These are phyloP conservation scores for Adineta ricciae DNA, from an alignment of 2,888 invertebrate species.

Conservation along the genomic window DNA sequence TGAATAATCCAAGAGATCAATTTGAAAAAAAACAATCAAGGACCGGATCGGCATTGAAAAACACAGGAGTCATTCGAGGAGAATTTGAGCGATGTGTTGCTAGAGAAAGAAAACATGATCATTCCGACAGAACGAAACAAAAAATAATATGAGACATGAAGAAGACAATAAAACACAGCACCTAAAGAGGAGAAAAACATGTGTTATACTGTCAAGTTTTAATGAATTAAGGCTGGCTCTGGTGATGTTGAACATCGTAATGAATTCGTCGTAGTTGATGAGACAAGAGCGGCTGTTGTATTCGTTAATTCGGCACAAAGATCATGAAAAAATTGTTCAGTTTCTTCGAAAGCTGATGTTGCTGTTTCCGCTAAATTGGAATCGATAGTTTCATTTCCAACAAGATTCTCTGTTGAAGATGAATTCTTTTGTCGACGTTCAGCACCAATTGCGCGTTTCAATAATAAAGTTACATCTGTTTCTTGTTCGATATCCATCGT, in stretches of 20 bases:
- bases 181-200: background rate
- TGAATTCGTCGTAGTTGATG: background rate
- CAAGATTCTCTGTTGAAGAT: background rate
- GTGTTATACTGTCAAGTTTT: background rate
- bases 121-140: background rate
- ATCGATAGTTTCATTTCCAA: background rate
- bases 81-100: background rate
- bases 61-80: background rate
- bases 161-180: background rate
- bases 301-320: background rate
- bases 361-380: background rate
- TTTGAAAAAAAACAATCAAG: background rate
- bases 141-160: background rate
- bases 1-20: background rate
- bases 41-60: background rate
- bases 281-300: background rate
- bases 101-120: background rate
- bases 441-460: conserved; percentile 18
- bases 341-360: background rate
- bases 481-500: conserved; percentile 12
- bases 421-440: background rate
- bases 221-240: conserved; percentile 1
- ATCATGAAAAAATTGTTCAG: conserved; percentile 20
- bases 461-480: background rate
- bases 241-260: background rate